Evolutionary conservation across 2,113 vertebrate genomes (phyloP), one percentile per base, ranked within the genome.

Genomic region (Mirza zaza): DNA sequence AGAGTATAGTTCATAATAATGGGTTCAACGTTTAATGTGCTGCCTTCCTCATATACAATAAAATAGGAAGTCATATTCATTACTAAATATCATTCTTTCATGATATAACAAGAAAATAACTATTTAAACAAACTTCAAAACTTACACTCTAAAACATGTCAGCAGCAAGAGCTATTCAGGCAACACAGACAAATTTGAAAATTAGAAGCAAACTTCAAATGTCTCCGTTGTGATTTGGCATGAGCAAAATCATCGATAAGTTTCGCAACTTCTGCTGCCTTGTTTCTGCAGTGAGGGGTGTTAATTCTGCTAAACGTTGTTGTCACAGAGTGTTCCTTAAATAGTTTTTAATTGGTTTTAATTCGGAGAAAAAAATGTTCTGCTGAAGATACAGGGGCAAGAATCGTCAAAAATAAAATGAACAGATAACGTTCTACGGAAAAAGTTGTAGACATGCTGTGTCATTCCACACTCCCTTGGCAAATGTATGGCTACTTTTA

Each of bases 331-430:
- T 36, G 79, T 93, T 97, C 97, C 86, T 95, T 97, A 98, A 97
- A 97, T 93, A 97, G 93, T 86, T 97, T 97, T 96, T 98, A 97
- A 97, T 97, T 96, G 96, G 91, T 75, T 96, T 96, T 94, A 68
- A 97, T 95, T 97, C 92, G 82, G 82, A 95, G 95, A 32, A 97
- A 97, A 88, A 80, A 85, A 77, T 75, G 71, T 95, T 97, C 81
- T 81, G 63, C 92, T 88, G 85, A 63, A 95, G 89, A 88, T 34
- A 85, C 48, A 63, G 61, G 94, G 76, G 67, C 81, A 96, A 82
- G 50, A 61, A 87, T 91, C 79, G 85, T 97, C 71, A 80, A 96
- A 97, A 95, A 95, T 92, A 95, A 96, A 95, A 95, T 76, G 39
- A 96, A 85, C 87, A 92, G 82, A 96, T 85, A 96, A 83, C n/a